Conservation (phyloP, 2,888 invertebrate species). For the Anthoptus insignis region DNA sequence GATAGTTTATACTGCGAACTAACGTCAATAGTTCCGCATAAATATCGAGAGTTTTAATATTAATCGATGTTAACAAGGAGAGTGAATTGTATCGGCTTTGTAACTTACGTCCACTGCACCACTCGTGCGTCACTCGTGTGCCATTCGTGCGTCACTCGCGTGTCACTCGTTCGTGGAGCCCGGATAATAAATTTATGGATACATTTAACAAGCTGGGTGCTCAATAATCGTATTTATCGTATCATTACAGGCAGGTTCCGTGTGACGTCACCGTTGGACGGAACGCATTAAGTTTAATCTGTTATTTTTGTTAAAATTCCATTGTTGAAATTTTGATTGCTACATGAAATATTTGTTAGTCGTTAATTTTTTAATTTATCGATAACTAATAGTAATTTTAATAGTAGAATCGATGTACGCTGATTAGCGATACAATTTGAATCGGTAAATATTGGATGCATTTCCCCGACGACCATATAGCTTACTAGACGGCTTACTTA, state of each 20-base stretch:
- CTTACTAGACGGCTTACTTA: too few species aligned
- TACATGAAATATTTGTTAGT: slow-evolving; percentile 33
- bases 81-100: slow-evolving; percentile 25
- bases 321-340: slow-evolving; percentile 28
- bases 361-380: slow-evolving; percentile 21
- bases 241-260: slow-evolving; percentile 7
- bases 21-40: slow-evolving; percentile 22
- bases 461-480: slow-evolving; percentile 69
- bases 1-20: too few species aligned
- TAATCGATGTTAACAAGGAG: slow-evolving; percentile 9
- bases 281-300: slow-evolving; percentile 13
- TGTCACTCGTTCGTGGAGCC: slow-evolving; percentile 15
- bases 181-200: slow-evolving; percentile 21
- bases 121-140: too few species aligned
- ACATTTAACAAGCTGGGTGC: slow-evolving; percentile 32
- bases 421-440: not conserved
- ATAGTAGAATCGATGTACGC: slow-evolving; percentile 14
- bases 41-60: slow-evolving; percentile 21
- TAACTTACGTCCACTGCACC: slow-evolving; percentile 27
- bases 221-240: slow-evolving; percentile 33
- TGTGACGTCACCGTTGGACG: slow-evolving; percentile 10
- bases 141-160: too few species aligned
- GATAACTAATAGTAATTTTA: slow-evolving; percentile 13
- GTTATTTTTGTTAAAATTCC: slow-evolving; percentile 28
- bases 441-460: slow-evolving; percentile 49